Conservation (phyloP, 2,113 vertebrate genomes). For the Hypomesus transpacificus region DNA sequence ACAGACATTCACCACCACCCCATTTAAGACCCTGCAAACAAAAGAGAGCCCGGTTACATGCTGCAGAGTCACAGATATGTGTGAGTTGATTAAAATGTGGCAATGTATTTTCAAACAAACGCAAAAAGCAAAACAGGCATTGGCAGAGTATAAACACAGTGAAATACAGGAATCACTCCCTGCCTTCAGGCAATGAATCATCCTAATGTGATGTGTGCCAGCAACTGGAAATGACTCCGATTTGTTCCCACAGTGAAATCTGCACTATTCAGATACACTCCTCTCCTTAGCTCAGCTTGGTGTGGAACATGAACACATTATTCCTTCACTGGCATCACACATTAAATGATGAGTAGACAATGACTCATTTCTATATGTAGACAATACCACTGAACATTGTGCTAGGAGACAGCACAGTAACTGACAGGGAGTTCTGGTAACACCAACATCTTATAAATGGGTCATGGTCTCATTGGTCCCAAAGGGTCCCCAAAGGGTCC, state of each 20-base stretch:
- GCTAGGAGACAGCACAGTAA: background rate
- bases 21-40: background rate
- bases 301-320: constrained; percentile 31
- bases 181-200: constrained; percentile 28
- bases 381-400: background rate
- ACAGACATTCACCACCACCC: background rate
- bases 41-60: background rate
- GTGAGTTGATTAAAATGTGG: background rate
- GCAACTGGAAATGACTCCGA: constrained; percentile 63
- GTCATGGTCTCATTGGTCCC: too few species aligned
- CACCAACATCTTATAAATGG: too few species aligned
- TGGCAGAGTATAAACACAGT: background rate
- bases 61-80: background rate
- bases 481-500: too few species aligned
- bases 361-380: constrained; percentile 20
- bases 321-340: constrained; percentile 42
- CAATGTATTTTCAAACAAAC: constrained; percentile 3
- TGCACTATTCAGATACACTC: constrained; percentile 44
- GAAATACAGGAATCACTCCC: constrained; percentile 20
- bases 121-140: constrained; percentile 8
- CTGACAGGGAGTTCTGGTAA: background rate
- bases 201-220: constrained; percentile 42
- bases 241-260: constrained; percentile 62
- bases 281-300: constrained; percentile 41
- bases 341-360: constrained; percentile 38